Evolutionary conservation across 2,113 vertebrate species (phyloP).

Genomic region (Rhinolophus sinicus): DNA sequence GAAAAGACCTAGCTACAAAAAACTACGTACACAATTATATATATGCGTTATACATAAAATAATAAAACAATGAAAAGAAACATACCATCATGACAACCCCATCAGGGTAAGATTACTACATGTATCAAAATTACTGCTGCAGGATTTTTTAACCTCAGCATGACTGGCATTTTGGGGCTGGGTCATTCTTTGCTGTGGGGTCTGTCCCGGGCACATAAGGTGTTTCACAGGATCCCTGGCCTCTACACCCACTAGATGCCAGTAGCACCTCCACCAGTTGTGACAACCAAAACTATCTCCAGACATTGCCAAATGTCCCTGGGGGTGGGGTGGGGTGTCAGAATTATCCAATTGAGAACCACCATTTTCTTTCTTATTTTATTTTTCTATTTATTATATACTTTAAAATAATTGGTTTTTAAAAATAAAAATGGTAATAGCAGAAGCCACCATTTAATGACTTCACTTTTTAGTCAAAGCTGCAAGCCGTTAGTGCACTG

Average conservation of each 20-base stretch:
- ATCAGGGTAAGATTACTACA: accelerated
- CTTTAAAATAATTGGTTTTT: background rate
- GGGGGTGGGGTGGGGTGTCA: too few species aligned
- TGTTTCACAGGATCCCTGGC: background rate
- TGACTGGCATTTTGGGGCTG: background rate
- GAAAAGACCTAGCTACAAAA: background rate
- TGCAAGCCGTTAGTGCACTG: background rate
- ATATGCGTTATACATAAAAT: too few species aligned
- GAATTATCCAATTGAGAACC: background rate
- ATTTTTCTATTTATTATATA: background rate
- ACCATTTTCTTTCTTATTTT: background rate
- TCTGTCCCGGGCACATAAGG: background rate
- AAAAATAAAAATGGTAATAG: background rate
- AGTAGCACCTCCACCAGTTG: too few species aligned
- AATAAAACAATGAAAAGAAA: background rate
- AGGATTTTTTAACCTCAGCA: background rate
- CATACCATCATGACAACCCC: background rate
- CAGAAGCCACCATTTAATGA: background rate
- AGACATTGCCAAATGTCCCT: background rate
- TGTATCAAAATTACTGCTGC: accelerated
- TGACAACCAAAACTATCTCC: background rate
- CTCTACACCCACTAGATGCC: too few species aligned
- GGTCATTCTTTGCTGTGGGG: background rate
- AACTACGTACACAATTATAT: background rate
- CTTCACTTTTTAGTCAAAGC: background rate